phyloP scores from a whole-genome alignment of 2,113 vertebrate genomes.

The Thamnaconus septentrionalis region DNA sequence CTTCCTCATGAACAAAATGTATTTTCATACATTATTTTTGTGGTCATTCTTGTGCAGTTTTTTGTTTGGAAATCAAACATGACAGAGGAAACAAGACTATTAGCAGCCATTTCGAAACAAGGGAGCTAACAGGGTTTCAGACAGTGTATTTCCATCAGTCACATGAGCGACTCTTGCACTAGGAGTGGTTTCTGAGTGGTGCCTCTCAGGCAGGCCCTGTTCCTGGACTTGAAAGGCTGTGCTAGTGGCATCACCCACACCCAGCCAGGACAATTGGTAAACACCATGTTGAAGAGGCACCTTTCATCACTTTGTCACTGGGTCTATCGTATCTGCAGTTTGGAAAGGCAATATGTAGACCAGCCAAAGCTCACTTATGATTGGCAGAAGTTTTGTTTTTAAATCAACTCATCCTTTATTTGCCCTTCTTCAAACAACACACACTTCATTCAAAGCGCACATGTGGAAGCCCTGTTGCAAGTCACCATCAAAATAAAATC shows the following conservation, averaged over 20 bases:
- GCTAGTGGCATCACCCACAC: not conserved
- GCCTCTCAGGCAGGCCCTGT: not conserved
- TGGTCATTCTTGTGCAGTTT: no score
- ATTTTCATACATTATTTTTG: slow-evolving; percentile 8
- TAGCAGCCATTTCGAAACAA: slow-evolving; percentile 39
- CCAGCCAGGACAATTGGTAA: slow-evolving; percentile 43
- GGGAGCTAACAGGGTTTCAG: not conserved
- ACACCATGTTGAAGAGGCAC: slow-evolving; percentile 42
- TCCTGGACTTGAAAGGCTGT: slow-evolving; percentile 13
- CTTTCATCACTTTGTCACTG: slow-evolving; percentile 43
- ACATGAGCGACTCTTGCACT: not conserved
- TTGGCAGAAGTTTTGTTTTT: slow-evolving; percentile 5
- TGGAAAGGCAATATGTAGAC: slow-evolving; percentile 52
- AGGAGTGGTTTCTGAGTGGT: not conserved
- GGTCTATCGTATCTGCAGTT: slow-evolving; percentile 30
- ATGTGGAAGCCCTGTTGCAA: not conserved
- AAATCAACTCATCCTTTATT: not conserved
- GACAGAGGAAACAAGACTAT: slow-evolving; percentile 45
- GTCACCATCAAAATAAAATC: not conserved
- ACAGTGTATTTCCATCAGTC: not conserved
- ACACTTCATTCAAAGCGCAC: no score
- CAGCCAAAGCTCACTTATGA: slow-evolving; percentile 40
- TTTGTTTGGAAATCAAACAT: slow-evolving; percentile 19
- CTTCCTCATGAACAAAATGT: slow-evolving; percentile 8
- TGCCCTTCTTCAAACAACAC: slow-evolving; percentile 1